Percentiles rank a stretch among this genome's conserved stretches.
These are phyloP conservation scores for Ophiothrix spiculata DNA, from an alignment of 35 echinoderm and acorn worm species.

Conservation along the genomic window DNA sequence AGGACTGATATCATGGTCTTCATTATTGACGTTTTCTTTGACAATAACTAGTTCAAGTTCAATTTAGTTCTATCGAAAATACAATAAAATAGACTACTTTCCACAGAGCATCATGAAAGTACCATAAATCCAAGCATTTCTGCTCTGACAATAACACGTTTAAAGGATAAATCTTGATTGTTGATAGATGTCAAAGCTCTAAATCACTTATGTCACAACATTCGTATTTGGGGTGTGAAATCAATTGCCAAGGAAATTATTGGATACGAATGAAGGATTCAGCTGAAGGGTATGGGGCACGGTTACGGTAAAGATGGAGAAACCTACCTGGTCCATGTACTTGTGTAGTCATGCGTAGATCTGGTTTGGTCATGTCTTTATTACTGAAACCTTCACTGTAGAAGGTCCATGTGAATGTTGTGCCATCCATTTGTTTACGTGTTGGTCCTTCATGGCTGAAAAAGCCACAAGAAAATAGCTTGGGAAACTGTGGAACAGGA, in stretches of 20 bases:
- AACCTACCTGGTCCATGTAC: conserved; percentile 76
- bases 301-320: not conserved
- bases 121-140: too few species aligned
- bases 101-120: too few species aligned
- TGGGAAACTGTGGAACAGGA: conserved; percentile 55
- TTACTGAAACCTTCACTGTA: conserved; percentile 65
- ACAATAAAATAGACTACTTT: too few species aligned
- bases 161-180: too few species aligned
- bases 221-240: conserved; percentile 53
- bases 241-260: conserved; percentile 28
- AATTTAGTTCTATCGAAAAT: too few species aligned
- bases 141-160: too few species aligned
- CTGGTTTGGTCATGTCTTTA: conserved; percentile 52
- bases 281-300: not conserved
- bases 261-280: not conserved
- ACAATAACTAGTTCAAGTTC: too few species aligned
- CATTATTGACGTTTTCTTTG: too few species aligned
- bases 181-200: too few species aligned
- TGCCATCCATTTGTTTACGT: conserved; percentile 63
- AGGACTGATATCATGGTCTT: too few species aligned
- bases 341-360: conserved; percentile 58
- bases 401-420: conserved; percentile 61
- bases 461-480: conserved; percentile 62
- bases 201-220: too few species aligned
- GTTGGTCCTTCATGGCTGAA: conserved; percentile 84